Evolutionary conservation across 2,797 vertebrate species (phyloP), one percentile per base, ranked within the genome.

Genomic region (Anisognathus igniventris): DNA sequence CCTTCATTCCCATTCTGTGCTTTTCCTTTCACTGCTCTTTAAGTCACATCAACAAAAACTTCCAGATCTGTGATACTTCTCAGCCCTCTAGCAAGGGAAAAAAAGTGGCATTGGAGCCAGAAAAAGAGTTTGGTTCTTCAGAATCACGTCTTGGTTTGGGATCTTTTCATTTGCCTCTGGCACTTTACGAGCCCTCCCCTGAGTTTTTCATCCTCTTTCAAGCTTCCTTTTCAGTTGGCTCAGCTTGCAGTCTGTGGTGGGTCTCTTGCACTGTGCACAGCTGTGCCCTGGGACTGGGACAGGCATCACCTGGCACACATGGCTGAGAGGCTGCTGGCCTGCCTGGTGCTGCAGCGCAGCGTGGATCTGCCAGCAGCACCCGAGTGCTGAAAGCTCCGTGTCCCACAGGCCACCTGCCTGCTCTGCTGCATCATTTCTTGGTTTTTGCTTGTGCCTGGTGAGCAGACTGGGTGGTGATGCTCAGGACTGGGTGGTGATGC

Each of bases 151-250:
- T 76, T 83, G 31, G 37, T 87, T 86, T 88, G 75, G 53, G 82
- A 94, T 90, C 74, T 79, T 85, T 92, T 89, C 40, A 48, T 73
- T 56, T 79, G 92, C 70, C 39, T 90, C 77, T 90, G 84, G 92
- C 96, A 89, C 56, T 39, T 73, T 42, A n/a, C 3, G 9, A 92
- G 74, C 86, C 90, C 94, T 87, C 91, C 88, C 83, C 44, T 28
- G 87, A 76, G 87, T 48, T 92, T 92, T 89, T 77, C 75, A 94
- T 87, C 81, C 45, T 85, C 86, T 82, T 95, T 95, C 91, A 92
- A 91, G 86, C 21, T 27, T 78, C 47, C 58, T 71, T 64, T 73
- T 64, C 60, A 79, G 57, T 5, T 96, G 94, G 86, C 91, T 92
- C 84, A 48, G 57, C 37, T 1, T 20, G 22, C 3, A 92, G 47